Conservation (phyloP, 2,113 vertebrate species). For the Salminus brasiliensis region DNA sequence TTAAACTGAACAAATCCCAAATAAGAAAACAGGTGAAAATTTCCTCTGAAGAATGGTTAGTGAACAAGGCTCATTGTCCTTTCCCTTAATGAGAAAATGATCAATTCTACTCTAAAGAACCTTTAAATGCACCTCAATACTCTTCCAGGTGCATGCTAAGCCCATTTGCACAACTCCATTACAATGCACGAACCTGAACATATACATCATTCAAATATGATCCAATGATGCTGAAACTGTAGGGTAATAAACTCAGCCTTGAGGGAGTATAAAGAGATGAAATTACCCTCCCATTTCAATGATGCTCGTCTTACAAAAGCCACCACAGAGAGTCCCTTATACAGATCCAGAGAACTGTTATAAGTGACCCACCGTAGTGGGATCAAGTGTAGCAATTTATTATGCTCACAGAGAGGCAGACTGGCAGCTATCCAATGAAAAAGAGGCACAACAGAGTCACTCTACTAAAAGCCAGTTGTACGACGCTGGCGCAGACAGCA, state of each 20-base stretch:
- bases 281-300: constrained; percentile 38
- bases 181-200: not conserved
- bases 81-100: too few species aligned
- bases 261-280: constrained; percentile 23
- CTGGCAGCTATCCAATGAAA: constrained; percentile 21
- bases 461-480: constrained; percentile 8
- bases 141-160: not conserved
- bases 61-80: too few species aligned
- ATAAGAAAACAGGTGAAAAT: too few species aligned
- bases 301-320: constrained; percentile 30
- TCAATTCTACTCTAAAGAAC: too few species aligned
- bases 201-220: not conserved
- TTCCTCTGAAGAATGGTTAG: too few species aligned
- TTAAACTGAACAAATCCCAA: too few species aligned
- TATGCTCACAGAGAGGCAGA: constrained; percentile 22
- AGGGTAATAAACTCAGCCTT: constrained; percentile 27
- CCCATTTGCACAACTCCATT: not conserved
- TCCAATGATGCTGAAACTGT: constrained; percentile 9
- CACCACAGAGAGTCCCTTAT: not conserved
- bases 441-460: not conserved
- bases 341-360: constrained; percentile 32
- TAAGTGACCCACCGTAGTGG: constrained; percentile 17
- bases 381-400: constrained; percentile 52
- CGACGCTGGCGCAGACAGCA: constrained; percentile 2
- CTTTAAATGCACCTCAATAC: too few species aligned